Evolutionary conservation across 1,140 invertebrate species (phyloP).

Genomic region (Vollenhovia emeryi): DNA sequence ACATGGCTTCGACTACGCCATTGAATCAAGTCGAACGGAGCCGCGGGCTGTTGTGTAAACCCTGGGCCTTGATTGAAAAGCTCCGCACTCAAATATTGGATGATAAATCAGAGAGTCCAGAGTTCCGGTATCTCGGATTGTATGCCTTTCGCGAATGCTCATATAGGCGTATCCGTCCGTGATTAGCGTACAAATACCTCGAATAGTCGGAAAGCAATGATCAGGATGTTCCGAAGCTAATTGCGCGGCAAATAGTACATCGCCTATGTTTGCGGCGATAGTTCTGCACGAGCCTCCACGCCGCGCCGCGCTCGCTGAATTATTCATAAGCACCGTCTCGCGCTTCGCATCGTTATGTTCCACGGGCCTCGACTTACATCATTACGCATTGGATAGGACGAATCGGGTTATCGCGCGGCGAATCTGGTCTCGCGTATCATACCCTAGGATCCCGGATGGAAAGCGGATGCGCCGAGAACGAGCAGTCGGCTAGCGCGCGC

Average conservation of each 20-base stretch:
- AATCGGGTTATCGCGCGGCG: conserved; percentile 5
- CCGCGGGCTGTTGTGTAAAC: conserved; percentile 84
- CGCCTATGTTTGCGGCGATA: conserved; percentile 38
- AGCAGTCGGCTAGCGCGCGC: not conserved
- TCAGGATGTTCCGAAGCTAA: conserved; percentile 60
- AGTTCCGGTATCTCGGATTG: conserved; percentile 67
- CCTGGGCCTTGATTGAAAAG: conserved; percentile 83
- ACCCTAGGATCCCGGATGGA: not conserved
- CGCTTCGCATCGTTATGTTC: conserved; percentile 33
- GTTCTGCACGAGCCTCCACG: conserved; percentile 32
- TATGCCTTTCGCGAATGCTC: conserved; percentile 66
- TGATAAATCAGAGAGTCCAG: conserved; percentile 81
- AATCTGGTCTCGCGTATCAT: conserved; percentile 15
- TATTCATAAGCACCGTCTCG: conserved; percentile 56
- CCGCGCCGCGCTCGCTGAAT: conserved; percentile 28
- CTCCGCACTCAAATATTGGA: conserved; percentile 84
- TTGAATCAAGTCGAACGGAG: conserved; percentile 79
- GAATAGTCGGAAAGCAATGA: conserved; percentile 57
- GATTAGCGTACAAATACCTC: conserved; percentile 61
- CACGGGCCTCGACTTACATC: conserved; percentile 23
- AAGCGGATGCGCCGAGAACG: too few relatives aligned
- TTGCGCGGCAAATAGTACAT: conserved; percentile 56
- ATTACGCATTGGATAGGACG: conserved; percentile 39
- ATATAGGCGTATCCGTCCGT: conserved; percentile 43
- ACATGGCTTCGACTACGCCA: conserved; percentile 78